Percentiles rank a stretch among this genome's conserved stretches.
phyloP scores from a whole-genome alignment of 2,888 invertebrate genomes.

The Cyaniris semiargus region DNA sequence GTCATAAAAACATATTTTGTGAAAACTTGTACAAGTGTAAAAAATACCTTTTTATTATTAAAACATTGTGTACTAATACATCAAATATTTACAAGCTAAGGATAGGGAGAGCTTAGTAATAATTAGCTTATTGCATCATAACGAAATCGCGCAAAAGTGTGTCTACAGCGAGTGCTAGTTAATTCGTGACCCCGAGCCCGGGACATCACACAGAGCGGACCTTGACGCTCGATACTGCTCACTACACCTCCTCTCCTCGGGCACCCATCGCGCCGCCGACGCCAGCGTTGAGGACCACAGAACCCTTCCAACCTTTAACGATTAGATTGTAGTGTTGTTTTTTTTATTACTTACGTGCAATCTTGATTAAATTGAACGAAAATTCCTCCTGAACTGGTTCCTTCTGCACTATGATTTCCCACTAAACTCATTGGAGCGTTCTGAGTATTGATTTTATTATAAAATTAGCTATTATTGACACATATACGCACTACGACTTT shows the following conservation, averaged over 20 bases:
- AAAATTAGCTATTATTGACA: constrained; percentile 59
- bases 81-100: neutral
- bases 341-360: constrained; percentile 90
- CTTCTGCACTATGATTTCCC: constrained; percentile 85
- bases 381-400: constrained; percentile 90
- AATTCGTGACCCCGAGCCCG: constrained; percentile 53
- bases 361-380: constrained; percentile 99
- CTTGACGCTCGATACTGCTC: constrained; percentile 40
- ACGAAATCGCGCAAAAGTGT: constrained; percentile 37
- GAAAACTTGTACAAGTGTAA: neutral
- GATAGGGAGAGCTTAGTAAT: neutral
- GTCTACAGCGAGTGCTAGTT: constrained; percentile 37
- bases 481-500: constrained; percentile 63
- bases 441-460: constrained; percentile 59
- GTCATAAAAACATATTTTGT: neutral
- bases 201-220: constrained; percentile 45
- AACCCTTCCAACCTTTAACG: neutral
- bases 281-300: neutral
- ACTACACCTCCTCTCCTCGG: neutral
- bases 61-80: too few relatives aligned
- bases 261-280: constrained; percentile 8
- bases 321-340: neutral
- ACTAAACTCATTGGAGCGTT: constrained; percentile 92
- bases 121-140: constrained; percentile 71
- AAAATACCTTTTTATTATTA: neutral